These are phyloP conservation scores for Bujurquina vittata DNA, from an alignment of 2,113 vertebrate genomes.

Conservation along the genomic window DNA sequence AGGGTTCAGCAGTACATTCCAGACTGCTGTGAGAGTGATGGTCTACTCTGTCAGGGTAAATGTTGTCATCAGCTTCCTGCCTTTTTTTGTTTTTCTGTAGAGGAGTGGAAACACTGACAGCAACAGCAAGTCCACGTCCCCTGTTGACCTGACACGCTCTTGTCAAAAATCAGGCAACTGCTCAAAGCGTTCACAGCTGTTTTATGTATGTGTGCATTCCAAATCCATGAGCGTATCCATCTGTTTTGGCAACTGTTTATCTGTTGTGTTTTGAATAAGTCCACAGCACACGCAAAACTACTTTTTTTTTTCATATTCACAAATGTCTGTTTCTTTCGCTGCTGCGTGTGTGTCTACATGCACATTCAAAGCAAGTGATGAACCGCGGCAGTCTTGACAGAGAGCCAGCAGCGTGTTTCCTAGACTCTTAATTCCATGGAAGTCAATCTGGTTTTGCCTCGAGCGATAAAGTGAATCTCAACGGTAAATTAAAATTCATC, in stretches of 20 bases:
- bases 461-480: constrained; percentile 26
- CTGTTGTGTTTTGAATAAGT: constrained; percentile 10
- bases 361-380: neutral
- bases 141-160: constrained; percentile 45
- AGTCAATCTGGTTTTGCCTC: constrained; percentile 33
- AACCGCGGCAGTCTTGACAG: constrained; percentile 21
- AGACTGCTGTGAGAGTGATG: constrained; percentile 41
- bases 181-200: constrained; percentile 49
- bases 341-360: neutral
- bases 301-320: neutral
- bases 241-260: constrained; percentile 34
- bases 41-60: constrained; percentile 15
- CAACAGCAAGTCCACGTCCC: constrained; percentile 33
- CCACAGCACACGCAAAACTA: neutral
- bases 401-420: constrained; percentile 12
- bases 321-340: neutral
- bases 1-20: constrained; percentile 37
- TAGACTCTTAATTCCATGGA: constrained; percentile 34
- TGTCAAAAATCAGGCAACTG: constrained; percentile 42
- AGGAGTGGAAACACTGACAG: constrained; percentile 40
- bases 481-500: constrained; percentile 25
- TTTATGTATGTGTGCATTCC: constrained; percentile 33
- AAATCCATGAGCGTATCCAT: constrained; percentile 35
- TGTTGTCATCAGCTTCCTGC: constrained; percentile 38
- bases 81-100: neutral